Percentiles rank a stretch among this genome's conserved stretches.
These are phyloP conservation scores for Melipona beecheii DNA, from an alignment of 2,888 invertebrate species.

Conservation along the genomic window DNA sequence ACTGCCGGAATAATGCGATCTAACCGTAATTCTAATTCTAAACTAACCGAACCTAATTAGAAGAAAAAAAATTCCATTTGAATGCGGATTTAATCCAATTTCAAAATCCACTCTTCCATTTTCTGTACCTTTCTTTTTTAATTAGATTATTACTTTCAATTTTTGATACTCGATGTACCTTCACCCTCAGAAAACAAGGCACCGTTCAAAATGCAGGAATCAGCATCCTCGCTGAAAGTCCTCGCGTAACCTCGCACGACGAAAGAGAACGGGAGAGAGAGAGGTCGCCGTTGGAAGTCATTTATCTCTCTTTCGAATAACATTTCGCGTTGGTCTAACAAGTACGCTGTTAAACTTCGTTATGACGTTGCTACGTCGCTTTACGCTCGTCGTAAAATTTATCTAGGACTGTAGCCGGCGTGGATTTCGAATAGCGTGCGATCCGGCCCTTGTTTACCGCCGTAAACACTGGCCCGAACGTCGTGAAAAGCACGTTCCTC, in stretches of 20 bases:
- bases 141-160: too few species aligned
- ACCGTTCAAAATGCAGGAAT: not conserved
- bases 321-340: constrained; percentile 43
- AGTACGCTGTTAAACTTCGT: constrained; percentile 63
- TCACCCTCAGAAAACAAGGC: too few species aligned
- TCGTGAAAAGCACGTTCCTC: constrained; percentile 18
- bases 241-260: not conserved
- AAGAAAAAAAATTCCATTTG: too few species aligned
- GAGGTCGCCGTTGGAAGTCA: constrained; percentile 32
- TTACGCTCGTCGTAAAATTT: constrained; percentile 62
- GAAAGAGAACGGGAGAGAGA: not conserved
- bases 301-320: constrained; percentile 51
- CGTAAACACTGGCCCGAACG: constrained; percentile 19
- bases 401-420: constrained; percentile 33
- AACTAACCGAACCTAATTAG: too few species aligned
- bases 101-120: too few species aligned
- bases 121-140: too few species aligned
- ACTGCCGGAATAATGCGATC: too few species aligned
- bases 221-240: constrained; percentile 13
- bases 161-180: too few species aligned
- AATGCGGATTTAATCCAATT: too few species aligned
- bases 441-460: constrained; percentile 53
- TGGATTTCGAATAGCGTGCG: constrained; percentile 31
- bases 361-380: constrained; percentile 42
- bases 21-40: too few species aligned